phyloP scores from a whole-genome alignment of 2,113 vertebrate species.

The Nibea albiflora region DNA sequence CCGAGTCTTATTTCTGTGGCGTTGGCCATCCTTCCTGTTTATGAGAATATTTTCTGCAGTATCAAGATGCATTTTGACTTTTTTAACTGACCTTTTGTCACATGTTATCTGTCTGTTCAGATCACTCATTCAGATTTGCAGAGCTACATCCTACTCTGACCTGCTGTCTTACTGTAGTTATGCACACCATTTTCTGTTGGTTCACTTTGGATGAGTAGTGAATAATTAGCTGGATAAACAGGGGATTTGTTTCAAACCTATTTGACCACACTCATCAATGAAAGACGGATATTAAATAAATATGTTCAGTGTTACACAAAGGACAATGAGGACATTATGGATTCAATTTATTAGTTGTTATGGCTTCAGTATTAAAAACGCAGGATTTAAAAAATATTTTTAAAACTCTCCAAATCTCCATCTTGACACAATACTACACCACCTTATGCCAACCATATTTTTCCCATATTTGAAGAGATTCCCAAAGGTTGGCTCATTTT shows the following conservation, averaged over 20 bases:
- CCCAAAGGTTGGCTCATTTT: background rate
- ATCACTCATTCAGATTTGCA: no score
- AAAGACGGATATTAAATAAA: background rate
- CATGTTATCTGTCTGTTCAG: background rate
- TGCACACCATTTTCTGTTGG: no score
- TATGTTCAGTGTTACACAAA: no score
- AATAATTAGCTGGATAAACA: no score
- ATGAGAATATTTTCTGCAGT: background rate
- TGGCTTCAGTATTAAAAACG: background rate
- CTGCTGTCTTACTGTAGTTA: no score
- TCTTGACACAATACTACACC: background rate
- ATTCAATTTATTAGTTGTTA: background rate
- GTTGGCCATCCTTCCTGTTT: background rate
- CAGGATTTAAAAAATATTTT: background rate
- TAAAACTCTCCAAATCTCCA: background rate
- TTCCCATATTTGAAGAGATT: no score
- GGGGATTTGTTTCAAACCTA: no score
- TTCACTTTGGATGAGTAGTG: no score
- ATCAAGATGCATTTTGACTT: background rate
- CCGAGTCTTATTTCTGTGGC: constrained; percentile 18
- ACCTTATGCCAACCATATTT: no score
- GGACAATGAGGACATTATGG: background rate
- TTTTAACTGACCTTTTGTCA: background rate
- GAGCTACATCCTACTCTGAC: no score
- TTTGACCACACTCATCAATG: no score